These are phyloP conservation scores for Aspidiotus rigidus DNA, from an alignment of 2,888 invertebrate genomes.

Conservation along the genomic window DNA sequence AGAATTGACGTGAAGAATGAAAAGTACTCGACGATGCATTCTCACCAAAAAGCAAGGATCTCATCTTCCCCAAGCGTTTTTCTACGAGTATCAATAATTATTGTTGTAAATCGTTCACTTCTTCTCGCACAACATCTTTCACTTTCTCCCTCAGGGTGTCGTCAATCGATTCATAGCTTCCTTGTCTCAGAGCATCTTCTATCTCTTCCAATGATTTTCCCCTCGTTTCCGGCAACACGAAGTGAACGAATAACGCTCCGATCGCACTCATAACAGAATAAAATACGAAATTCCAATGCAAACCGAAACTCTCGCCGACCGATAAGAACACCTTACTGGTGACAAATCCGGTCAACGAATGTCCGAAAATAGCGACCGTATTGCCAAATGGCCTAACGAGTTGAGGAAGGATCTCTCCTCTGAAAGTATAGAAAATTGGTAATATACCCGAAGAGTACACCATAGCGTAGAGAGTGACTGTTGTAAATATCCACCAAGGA, in stretches of 20 bases:
- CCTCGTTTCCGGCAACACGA: background rate
- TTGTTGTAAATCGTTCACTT: too few species aligned
- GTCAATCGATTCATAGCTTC: too few species aligned
- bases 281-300: background rate
- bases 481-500: background rate
- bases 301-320: background rate
- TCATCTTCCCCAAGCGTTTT: too few species aligned
- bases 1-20: too few species aligned
- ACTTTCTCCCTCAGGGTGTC: too few species aligned
- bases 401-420: background rate
- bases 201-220: background rate
- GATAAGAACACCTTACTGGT: background rate
- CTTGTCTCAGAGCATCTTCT: too few species aligned
- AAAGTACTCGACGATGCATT: too few species aligned
- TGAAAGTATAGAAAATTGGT: background rate
- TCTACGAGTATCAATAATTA: too few species aligned
- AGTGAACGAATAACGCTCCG: background rate
- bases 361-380: background rate
- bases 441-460: conserved; percentile 3
- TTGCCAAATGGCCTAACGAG: conserved; percentile 11
- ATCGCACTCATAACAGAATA: background rate
- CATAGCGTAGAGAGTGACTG: background rate
- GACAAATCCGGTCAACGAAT: background rate
- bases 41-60: too few species aligned
- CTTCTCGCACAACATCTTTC: too few species aligned